Base-by-base conservation (phyloP, 2,888 invertebrate species). In the Oegoconia quadripuncta region DNA sequence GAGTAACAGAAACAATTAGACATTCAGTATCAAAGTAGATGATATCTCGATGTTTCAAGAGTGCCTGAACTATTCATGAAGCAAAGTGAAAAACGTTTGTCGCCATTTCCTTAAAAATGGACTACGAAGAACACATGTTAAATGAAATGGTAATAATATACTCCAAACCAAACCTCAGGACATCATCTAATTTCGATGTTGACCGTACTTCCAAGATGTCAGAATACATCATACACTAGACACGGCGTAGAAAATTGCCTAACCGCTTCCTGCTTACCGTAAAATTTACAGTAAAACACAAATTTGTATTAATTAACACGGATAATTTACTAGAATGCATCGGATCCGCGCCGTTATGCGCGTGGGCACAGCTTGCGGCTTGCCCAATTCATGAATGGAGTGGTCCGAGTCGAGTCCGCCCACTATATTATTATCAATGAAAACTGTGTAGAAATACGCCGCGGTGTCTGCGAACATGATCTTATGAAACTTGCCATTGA, bases 321-420 rank as follows among this genome's bases (percentile, higher is more conserved):
- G 56, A 62, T 74, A 75, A 77, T 77, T 80, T 78, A 79, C 65
- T 66, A 62, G 61, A 55, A 48, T 54, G 60, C 59, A 56, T 66
- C 62, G 64, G 64, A 61, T 63, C 55, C 43, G 54, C 41, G 22
- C 81, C 80, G 83, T 80, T 83, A 79, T 39, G 20, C 45, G 82
- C 76, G 83, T 81, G 74, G 83, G 83, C 59, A 34, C 48, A 37
- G 39, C 48, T n/a, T n/a, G 5, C 25, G 13, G 27, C 27, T 84
- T 83, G 74, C 81, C 78, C 80, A 84, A 84, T 74, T 69, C 75
- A 82, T 86, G 86, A 86, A 86, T 86, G 86, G 74, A 74, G 63
- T 61, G 69, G 74, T 60, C 72, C 50, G 52, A 62, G 64, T 54
- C 76, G 37, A 48, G 79, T 77, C 64, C 82, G 71, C 84, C 83